These are phyloP conservation scores for Myodes glareolus DNA, from an alignment of 2,113 vertebrate genomes.

Conservation along the genomic window DNA sequence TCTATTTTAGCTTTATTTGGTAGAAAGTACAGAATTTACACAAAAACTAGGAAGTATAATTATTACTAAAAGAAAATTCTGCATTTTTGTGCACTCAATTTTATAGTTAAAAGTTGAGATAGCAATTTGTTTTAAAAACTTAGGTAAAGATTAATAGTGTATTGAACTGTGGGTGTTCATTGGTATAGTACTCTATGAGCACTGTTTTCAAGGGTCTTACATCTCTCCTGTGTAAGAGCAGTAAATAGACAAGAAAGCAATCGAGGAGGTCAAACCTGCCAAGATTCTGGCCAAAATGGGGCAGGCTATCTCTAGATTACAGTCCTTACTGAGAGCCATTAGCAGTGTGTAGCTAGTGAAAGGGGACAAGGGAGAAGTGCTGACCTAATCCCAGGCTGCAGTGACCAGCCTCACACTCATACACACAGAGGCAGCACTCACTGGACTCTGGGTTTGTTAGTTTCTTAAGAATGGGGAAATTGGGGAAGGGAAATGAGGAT, in stretches of 20 bases:
- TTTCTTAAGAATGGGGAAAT: background rate
- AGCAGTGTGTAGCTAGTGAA: background rate
- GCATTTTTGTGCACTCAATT: constrained; percentile 27
- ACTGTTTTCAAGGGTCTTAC: background rate
- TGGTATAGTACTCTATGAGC: background rate
- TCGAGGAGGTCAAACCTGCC: background rate
- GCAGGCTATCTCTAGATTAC: background rate
- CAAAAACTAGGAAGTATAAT: constrained; percentile 44
- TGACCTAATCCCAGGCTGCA: background rate
- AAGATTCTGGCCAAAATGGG: background rate
- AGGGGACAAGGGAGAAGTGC: background rate
- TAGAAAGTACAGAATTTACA: constrained; percentile 6
- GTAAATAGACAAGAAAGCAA: background rate
- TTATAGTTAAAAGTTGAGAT: constrained; percentile 42
- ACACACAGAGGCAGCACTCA: background rate
- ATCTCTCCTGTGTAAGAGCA: background rate
- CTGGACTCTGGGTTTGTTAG: background rate
- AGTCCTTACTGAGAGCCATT: background rate
- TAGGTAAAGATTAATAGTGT: background rate
- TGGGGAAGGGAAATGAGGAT: background rate
- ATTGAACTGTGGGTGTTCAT: background rate
- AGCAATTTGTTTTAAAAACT: constrained; percentile 40
- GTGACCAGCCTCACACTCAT: background rate
- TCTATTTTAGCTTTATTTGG: background rate
- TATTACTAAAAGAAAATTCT: constrained; percentile 21